Percentiles rank a stretch among this genome's conserved stretches.
Evolutionary conservation across 2,113 vertebrate species (phyloP).

Genomic region (Charadrius vociferus): DNA sequence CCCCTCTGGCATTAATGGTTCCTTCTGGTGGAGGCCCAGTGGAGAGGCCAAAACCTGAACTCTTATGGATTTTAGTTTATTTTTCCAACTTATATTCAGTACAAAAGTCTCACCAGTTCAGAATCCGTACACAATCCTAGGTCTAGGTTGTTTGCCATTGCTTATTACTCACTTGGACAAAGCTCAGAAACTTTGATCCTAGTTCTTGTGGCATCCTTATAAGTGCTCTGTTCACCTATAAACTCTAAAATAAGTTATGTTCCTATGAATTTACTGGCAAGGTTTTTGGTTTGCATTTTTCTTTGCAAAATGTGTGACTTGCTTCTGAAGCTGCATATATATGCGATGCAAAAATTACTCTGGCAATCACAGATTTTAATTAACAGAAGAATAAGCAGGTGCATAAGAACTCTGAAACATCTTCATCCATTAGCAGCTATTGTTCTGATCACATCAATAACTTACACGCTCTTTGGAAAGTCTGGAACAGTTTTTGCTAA

Average conservation of each 20-base stretch:
- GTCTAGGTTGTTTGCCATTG: not conserved
- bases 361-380: constrained; percentile 44
- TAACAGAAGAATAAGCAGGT: constrained; percentile 54
- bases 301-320: constrained; percentile 2
- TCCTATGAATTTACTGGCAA: not conserved
- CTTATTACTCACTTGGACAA: not conserved
- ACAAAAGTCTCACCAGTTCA: not conserved
- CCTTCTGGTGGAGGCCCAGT: not conserved
- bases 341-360: constrained; percentile 18
- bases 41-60: not conserved
- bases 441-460: constrained; percentile 54
- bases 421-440: constrained; percentile 50
- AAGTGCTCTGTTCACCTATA: not conserved
- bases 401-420: constrained; percentile 3
- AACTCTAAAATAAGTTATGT: not conserved
- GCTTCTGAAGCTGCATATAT: not conserved
- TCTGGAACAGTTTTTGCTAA: constrained; percentile 37
- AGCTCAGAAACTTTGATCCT: not conserved
- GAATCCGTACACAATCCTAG: not conserved
- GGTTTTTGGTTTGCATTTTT: not conserved
- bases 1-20: not conserved
- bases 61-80: not conserved
- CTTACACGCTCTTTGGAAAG: constrained; percentile 44
- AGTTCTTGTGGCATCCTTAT: not conserved
- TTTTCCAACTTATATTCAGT: not conserved